Evolutionary conservation across 92 coral and sea anemone species (phyloP), one percentile per base, ranked within the genome.

Genomic region (Porites cylindrica): DNA sequence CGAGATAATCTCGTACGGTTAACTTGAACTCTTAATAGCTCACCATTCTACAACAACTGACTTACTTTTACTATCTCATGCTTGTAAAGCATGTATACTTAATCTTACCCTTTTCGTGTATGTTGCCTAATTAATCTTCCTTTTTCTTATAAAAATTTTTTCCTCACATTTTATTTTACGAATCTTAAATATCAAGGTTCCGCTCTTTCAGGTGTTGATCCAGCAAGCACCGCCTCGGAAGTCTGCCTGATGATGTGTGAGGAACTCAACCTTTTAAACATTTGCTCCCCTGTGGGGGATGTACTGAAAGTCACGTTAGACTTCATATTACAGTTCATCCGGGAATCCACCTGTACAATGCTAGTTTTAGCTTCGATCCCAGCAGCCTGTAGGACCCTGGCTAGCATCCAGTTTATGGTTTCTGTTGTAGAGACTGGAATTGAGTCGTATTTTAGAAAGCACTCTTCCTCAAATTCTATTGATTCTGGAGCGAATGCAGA

Each of bases 381-480:
- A 59, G 98, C 98, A 54, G 96, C 98, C 54, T 97, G 99, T 60
- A 93, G 99, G 79, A 91, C 99, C 17, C 93, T 97, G 56, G 99
- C 99, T 29, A 95, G 85, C 74, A 90, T 97, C 83, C 69, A 72
- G 14, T 90, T 85, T 63, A 97, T 97, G 99, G 99, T 95, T 17
- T 88, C 95, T 76, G 93, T 97, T 16, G 78, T 95, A 87, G 99
- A 97, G 89, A 94, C 93, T 84, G 97, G 94, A 77, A 91, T 97
- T 56, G 94, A 88, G 70, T 90, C 96, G 59, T 92, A 92, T 93
- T 95, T 97, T 70, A 89, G 91, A 84, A 97, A 91, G 91, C 94
- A 80, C 78, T 80, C 88, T 65, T 60, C 89, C 26, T 75, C 86
- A 19, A 66, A 83, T 66, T 83, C 76, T 16, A 26, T 72, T 13